Conservation (phyloP, 1,140 invertebrate genomes). For the Ditylenchus dipsaci region DNA sequence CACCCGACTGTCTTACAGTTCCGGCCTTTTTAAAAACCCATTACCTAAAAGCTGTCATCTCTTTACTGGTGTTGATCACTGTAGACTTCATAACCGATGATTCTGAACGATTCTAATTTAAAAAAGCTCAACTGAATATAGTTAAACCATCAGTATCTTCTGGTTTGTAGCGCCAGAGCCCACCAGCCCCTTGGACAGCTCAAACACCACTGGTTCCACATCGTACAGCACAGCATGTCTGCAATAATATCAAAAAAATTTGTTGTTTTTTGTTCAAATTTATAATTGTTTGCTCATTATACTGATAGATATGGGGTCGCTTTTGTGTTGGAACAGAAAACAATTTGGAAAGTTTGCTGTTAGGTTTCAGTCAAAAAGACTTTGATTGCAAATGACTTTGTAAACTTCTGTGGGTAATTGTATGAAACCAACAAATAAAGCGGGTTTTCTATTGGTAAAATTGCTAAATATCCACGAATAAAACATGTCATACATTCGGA, state of each 20-base stretch:
- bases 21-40: not conserved
- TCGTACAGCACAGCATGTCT: slow-evolving; percentile 46
- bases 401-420: too few species aligned
- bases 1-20: too few species aligned
- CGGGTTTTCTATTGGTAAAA: too few species aligned
- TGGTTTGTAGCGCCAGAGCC: slow-evolving; percentile 57
- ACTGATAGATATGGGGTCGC: too few species aligned
- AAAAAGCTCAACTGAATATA: not conserved
- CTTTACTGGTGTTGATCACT: slow-evolving; percentile 62
- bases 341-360: too few species aligned
- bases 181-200: slow-evolving; percentile 59
- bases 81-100: slow-evolving; percentile 60
- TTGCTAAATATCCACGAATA: too few species aligned
- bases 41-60: slow-evolving; percentile 57
- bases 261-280: not conserved
- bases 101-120: slow-evolving; percentile 23
- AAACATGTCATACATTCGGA: too few species aligned
- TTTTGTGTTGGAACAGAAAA: too few species aligned
- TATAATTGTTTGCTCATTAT: too few species aligned
- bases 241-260: not conserved
- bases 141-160: slow-evolving; percentile 30
- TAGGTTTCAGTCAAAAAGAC: too few species aligned
- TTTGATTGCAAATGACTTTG: too few species aligned
- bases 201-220: slow-evolving; percentile 57
- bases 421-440: too few species aligned